Percentiles rank a stretch among this genome's conserved stretches.
Evolutionary conservation across 2,797 vertebrate genomes (phyloP).

Genomic region (Phrynocephalus guinanensis): DNA sequence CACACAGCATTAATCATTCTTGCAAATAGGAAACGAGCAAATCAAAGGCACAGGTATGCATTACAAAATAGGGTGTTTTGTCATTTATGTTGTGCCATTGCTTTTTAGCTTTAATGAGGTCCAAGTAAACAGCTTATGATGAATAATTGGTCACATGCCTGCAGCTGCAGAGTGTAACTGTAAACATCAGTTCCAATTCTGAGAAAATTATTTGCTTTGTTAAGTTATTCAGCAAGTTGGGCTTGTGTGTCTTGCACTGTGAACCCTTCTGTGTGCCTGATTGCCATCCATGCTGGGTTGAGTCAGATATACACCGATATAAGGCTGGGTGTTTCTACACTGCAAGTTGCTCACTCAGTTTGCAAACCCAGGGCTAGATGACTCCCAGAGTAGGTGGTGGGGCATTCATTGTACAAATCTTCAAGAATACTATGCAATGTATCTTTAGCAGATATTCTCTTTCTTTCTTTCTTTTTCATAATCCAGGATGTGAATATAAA

Average conservation of each 20-base stretch:
- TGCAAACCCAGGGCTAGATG: neutral
- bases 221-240: constrained; percentile 1
- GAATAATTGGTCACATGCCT: neutral
- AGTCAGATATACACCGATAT: neutral
- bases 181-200: neutral
- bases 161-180: neutral
- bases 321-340: neutral
- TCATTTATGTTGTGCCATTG: neutral
- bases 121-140: constrained; percentile 7
- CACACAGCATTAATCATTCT: constrained; percentile 18
- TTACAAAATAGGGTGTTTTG: neutral
- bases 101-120: constrained; percentile 21
- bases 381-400: neutral
- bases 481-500: neutral
- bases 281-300: neutral
- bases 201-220: neutral
- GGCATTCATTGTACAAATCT: neutral
- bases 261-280: neutral
- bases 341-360: neutral
- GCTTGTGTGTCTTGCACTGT: neutral
- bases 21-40: neutral
- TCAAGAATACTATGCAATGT: neutral
- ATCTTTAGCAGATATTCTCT: neutral
- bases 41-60: neutral
- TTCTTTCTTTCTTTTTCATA: neutral